These are phyloP conservation scores for Drosophila kikkawai DNA, from an alignment of 1,140 invertebrate species.

Conservation along the genomic window DNA sequence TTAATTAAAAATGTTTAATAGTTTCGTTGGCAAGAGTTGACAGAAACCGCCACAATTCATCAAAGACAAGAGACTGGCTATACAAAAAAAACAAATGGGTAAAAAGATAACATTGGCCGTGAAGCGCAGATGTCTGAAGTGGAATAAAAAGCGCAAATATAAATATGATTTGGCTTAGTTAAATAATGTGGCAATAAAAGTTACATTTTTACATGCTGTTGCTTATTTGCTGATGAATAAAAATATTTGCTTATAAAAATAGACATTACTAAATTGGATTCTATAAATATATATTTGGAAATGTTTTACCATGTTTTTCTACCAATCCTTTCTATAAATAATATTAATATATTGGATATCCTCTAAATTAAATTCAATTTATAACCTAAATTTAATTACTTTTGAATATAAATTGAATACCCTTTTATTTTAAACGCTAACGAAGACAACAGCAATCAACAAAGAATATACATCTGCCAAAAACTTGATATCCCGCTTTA, in stretches of 20 bases:
- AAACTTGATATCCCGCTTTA: background rate
- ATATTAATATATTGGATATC: background rate
- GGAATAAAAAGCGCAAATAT: background rate
- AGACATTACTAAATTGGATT: background rate
- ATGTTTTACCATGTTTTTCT: too few species aligned
- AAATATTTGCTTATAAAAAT: background rate
- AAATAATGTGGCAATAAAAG: background rate
- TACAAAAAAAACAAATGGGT: conserved; percentile 9
- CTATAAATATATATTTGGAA: background rate
- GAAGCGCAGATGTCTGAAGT: background rate
- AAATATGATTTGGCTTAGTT: conserved; percentile 1
- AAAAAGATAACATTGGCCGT: background rate
- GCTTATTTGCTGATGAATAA: background rate
- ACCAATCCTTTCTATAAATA: background rate
- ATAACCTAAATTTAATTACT: background rate
- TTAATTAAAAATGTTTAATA: conserved; percentile 62
- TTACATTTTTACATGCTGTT: background rate
- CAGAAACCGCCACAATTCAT: conserved; percentile 30
- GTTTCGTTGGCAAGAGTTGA: conserved; percentile 34
- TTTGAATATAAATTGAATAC: background rate
- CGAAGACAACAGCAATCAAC: background rate
- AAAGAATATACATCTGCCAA: background rate
- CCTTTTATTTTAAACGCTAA: too few species aligned
- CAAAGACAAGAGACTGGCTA: conserved; percentile 7
- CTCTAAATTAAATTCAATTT: background rate